Base-by-base conservation (phyloP, 2,113 vertebrate species). In the Bufo bufo region DNA sequence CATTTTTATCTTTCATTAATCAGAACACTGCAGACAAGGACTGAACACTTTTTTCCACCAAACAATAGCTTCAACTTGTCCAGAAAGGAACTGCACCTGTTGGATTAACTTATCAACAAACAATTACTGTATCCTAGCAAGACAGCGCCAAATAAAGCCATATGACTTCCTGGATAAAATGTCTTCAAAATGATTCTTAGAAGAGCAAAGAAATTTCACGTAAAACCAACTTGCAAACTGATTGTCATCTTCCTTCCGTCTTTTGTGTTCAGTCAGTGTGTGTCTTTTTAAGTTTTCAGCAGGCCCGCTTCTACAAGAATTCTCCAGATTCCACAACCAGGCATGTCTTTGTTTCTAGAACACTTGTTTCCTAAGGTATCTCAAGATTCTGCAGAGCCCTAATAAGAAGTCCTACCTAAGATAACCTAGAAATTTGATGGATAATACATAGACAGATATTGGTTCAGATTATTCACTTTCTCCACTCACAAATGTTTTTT, bases 181-280 rank as follows among this genome's bases (percentile, higher is more conserved):
- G 92, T 90, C 87, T 89, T 84, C 78, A 94, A 92, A 89, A 91
- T 91, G 95, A 95, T 95, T 95, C 95, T 96, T 95, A 94, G 94
- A 95, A 95, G 93, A 92, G 90, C 88, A 90, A 87, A 92, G 91
- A 91, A 90, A 90, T 93, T 94, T 92, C 94, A 90, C 88, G 92
- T 89, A 90, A 71, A 3, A 10, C 91, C 90, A 90, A 91, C 90
- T 90, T 82, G 2, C 88, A 84, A 52, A 82, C 12, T 13, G 10
- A 92, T 90, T 92, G 92, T 93, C 93, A 94, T 93, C 95, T 96
- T 96, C 96, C 96, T 96, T 96, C 95, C 95, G 94, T 91, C 96
- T 94, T 96, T 96, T 96, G 94, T 96, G 14, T 90, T 94, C 81
- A 87, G 86, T 85, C 2, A 0, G 90, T 90, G 86, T 88, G 77